A percentile compares a stretch with the other conserved stretches of the same genome.
Evolutionary conservation across 2,797 vertebrate species (phyloP).

Genomic region (Choloepus didactylus): DNA sequence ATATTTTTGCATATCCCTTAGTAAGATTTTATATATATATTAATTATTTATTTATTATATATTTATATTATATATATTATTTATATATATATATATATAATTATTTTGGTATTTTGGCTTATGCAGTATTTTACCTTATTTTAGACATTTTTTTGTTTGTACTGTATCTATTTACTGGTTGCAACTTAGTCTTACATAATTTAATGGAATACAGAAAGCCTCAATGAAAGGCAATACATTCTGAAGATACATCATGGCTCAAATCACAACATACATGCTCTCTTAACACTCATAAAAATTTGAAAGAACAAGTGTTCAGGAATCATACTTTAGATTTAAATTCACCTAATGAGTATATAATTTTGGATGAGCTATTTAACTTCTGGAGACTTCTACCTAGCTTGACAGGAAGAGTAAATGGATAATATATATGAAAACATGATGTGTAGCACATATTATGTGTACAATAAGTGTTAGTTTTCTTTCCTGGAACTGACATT

Average conservation of each 20-base stretch:
- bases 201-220: background rate
- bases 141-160: background rate
- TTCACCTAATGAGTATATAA: background rate
- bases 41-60: no score
- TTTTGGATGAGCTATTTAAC: background rate
- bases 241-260: background rate
- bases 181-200: background rate
- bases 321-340: background rate
- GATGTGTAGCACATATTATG: background rate
- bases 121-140: background rate
- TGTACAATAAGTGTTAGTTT: background rate
- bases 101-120: background rate
- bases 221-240: background rate
- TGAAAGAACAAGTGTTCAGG: background rate
- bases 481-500: background rate
- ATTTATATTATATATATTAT: no score
- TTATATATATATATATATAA: background rate
- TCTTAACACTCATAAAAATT: background rate
- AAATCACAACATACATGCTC: background rate
- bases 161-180: background rate
- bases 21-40: background rate
- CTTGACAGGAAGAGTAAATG: background rate
- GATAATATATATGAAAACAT: background rate
- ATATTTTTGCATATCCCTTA: background rate
- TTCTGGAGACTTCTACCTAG: background rate